Percentiles rank a stretch among this genome's conserved stretches.
Conservation (phyloP, 1,140 invertebrate genomes). For the Monochamus saltuarius region DNA sequence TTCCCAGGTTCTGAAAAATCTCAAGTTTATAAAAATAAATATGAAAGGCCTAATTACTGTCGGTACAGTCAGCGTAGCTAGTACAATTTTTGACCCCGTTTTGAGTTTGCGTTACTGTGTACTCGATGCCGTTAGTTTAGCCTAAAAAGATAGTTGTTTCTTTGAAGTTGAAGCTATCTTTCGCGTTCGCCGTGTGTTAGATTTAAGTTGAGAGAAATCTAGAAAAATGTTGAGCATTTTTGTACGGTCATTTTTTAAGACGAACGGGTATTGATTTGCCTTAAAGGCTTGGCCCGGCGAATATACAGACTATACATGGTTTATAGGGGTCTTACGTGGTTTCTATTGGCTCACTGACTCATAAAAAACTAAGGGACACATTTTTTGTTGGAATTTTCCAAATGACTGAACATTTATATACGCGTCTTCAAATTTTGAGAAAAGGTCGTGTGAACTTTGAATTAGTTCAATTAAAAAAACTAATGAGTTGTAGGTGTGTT, state of each 20-base stretch:
- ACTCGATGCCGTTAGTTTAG: slow-evolving; percentile 44
- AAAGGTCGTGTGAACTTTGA: slow-evolving; percentile 32
- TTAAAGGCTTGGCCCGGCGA: slow-evolving; percentile 52
- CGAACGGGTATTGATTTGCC: slow-evolving; percentile 51
- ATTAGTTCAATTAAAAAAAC: slow-evolving; percentile 27
- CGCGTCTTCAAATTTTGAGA: slow-evolving; percentile 48
- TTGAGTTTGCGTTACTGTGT: slow-evolving; percentile 44
- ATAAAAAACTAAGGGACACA: slow-evolving; percentile 50
- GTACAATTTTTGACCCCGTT: slow-evolving; percentile 50
- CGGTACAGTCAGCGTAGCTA: slow-evolving; percentile 39
- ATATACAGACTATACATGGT: slow-evolving; percentile 50
- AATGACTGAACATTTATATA: slow-evolving; percentile 51
- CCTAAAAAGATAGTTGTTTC: slow-evolving; percentile 43
- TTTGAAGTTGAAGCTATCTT: slow-evolving; percentile 28
- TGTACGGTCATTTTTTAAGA: slow-evolving; percentile 49
- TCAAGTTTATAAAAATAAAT: slow-evolving; percentile 52
- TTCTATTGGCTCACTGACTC: slow-evolving; percentile 52
- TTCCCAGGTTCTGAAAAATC: slow-evolving; percentile 47
- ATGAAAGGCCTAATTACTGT: slow-evolving; percentile 49
- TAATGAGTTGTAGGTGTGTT: slow-evolving; percentile 15
- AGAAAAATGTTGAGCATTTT: slow-evolving; percentile 39
- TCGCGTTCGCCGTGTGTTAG: slow-evolving; percentile 28
- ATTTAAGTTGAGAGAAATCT: slow-evolving; percentile 23
- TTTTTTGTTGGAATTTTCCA: slow-evolving; percentile 53
- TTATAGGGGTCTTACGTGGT: slow-evolving; percentile 50